Conservation (phyloP, 2,888 invertebrate genomes). For the Drosophila antonietae region DNA sequence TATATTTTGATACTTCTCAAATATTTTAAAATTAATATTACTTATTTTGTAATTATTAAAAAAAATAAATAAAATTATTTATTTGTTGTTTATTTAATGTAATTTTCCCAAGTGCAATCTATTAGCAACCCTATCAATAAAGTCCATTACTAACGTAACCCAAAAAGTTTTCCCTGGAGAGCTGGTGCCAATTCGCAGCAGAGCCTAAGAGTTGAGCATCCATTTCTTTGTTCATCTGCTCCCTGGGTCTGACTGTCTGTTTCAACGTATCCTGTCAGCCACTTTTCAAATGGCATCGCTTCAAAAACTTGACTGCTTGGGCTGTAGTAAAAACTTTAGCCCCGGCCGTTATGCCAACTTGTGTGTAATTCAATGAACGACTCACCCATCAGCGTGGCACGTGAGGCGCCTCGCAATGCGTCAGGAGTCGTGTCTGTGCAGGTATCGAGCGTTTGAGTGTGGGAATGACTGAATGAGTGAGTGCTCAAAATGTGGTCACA, state of each 20-base stretch:
- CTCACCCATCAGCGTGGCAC: constrained; percentile 63
- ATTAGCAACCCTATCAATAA: constrained; percentile 64
- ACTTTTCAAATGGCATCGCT: constrained; percentile 59
- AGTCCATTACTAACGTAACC: constrained; percentile 49
- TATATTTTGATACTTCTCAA: too few relatives aligned
- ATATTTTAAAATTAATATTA: too few relatives aligned
- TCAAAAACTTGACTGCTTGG: constrained; percentile 53
- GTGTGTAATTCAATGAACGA: constrained; percentile 76
- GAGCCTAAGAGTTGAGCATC: constrained; percentile 28
- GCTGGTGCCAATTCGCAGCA: constrained; percentile 46
- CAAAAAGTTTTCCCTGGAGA: constrained; percentile 57
- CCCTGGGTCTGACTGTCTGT: constrained; percentile 14
- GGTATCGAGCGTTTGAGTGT: constrained; percentile 16
- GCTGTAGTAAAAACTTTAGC: constrained; percentile 39
- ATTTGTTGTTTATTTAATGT: too few relatives aligned
- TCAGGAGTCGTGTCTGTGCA: constrained; percentile 7
- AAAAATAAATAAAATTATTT: too few relatives aligned
- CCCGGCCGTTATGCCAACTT: constrained; percentile 36
- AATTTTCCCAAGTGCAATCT: constrained; percentile 10
- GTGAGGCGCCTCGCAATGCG: constrained; percentile 58
- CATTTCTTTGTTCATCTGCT: neutral
- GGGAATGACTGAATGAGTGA: constrained; percentile 16
- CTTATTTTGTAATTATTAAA: too few relatives aligned
- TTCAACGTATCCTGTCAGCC: constrained; percentile 50
- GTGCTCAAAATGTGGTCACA: constrained; percentile 54